A percentile compares a stretch with the other conserved stretches of the same genome.
Evolutionary conservation across 2,888 invertebrate genomes (phyloP).

Genomic region (Steinernema scapterisci): DNA sequence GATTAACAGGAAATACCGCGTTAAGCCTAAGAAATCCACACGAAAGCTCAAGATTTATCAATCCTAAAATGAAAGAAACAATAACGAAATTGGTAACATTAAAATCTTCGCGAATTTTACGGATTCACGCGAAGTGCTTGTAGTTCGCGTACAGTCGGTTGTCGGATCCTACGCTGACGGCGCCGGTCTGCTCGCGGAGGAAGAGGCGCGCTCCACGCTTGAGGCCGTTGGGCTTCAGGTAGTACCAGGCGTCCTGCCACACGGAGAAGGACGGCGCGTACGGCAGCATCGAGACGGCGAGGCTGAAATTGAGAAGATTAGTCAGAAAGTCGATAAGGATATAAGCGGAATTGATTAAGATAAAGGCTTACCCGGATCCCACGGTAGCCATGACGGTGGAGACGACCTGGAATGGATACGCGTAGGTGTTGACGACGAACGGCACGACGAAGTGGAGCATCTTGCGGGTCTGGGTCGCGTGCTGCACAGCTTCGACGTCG

Average conservation of each 20-base stretch:
- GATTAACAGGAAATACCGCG: too few species aligned
- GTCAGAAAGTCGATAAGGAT: too few species aligned
- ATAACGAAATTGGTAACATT: too few species aligned
- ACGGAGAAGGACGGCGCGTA: slow-evolving; percentile 81
- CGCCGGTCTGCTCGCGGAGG: slow-evolving; percentile 63
- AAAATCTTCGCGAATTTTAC: too few species aligned
- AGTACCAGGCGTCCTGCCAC: slow-evolving; percentile 85
- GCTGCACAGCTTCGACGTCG: slow-evolving; percentile 21
- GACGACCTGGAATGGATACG: slow-evolving; percentile 91
- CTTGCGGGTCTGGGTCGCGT: slow-evolving; percentile 42
- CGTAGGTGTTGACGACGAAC: slow-evolving; percentile 81
- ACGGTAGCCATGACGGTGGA: slow-evolving; percentile 88
- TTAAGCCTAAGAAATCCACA: too few species aligned
- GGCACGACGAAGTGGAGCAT: slow-evolving; percentile 68
- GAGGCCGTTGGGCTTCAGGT: slow-evolving; percentile 71
- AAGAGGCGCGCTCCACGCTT: slow-evolving; percentile 60
- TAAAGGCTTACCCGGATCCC: slow-evolving; percentile 75
- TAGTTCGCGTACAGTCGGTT: slow-evolving; percentile 63
- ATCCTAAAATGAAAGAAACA: too few species aligned
- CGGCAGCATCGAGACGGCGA: slow-evolving; percentile 82
- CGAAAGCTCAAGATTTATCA: too few species aligned
- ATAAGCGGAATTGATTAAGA: too few species aligned
- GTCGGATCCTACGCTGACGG: slow-evolving; percentile 61
- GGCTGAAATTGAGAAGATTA: slow-evolving; percentile 68
- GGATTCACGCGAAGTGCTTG: slow-evolving; percentile 57